Evolutionary conservation across 1,140 invertebrate genomes (phyloP), one percentile per base, ranked within the genome.

Genomic region (Pseudoatta argentina): DNA sequence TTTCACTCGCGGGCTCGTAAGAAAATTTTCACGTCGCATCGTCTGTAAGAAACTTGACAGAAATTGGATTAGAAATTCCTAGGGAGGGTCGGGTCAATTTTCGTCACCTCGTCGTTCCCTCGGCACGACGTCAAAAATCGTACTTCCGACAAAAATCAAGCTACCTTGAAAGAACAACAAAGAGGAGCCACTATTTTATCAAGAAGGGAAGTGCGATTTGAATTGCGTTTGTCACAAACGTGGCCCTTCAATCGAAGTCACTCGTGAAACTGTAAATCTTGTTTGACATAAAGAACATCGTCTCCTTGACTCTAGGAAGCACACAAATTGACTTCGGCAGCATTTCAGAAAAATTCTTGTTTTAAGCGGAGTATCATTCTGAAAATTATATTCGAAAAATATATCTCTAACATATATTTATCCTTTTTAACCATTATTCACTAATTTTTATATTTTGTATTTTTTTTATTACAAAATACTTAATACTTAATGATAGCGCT

Each of bases 41-140:
- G 67, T 21, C 48, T 24, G 48, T 63, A 64, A 82, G 77, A 83
- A 82, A 83, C 34, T 82, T 82, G 76, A 86, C 85, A 86, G 57
- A 64, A 86, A 86, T 86, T 86, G 77, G 67, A 86, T 86, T 86
- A 86, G 77, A 82, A 86, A 86, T 86, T 82, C 55, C 76, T 27
- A 30, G 44, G 24, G 77, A 71, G 30, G 44, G 76, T 79, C 51
- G 77, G 76, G 66, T 82, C 77, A 81, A 86, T 86, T 86, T 71
- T 86, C 76, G 77, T 86, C 85, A 86, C 85, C 75, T 81, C 76
- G 53, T n/a, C 76, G 85, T 79, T 61, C 44, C 75, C 48, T 63
- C 64, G 76, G 30, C 27, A 12, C 64, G 34, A 77, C 73, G 73
- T 83, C 79, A 85, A 85, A 85, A 85, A 85, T 85, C 75, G 61